These are phyloP conservation scores for Thomomys bottae DNA, from an alignment of 2,113 vertebrate genomes.

Conservation along the genomic window DNA sequence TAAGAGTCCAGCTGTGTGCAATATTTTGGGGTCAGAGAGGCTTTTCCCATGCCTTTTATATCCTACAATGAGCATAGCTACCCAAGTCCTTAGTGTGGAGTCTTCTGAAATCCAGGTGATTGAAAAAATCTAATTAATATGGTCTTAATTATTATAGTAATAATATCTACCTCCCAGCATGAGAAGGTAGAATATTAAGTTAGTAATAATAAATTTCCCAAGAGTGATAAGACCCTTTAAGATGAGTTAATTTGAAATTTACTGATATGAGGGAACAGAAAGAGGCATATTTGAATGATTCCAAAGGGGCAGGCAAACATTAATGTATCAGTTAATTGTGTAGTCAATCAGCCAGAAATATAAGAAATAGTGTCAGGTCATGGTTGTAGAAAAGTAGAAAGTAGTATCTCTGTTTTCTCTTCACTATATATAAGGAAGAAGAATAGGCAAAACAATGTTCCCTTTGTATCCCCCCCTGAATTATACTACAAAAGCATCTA, in stretches of 20 bases:
- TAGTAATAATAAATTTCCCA: constrained; percentile 77
- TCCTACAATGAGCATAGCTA: background rate
- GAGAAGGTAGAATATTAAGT: constrained; percentile 75
- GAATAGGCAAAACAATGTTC: background rate
- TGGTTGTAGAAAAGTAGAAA: constrained; percentile 10
- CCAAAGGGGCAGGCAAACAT: constrained; percentile 53
- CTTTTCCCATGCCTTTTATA: background rate
- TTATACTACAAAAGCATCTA: background rate
- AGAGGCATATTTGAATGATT: constrained; percentile 58
- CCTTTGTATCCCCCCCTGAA: background rate
- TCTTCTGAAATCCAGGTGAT: constrained; percentile 68
- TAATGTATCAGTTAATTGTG: constrained; percentile 43
- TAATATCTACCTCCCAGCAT: constrained; percentile 71
- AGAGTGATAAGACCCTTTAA: constrained; percentile 70
- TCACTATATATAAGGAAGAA: background rate
- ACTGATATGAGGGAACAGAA: constrained; percentile 68
- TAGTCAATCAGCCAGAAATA: constrained; percentile 32
- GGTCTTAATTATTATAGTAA: constrained; percentile 75
- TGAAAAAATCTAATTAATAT: constrained; percentile 77
- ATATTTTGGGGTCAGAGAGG: constrained; percentile 35
- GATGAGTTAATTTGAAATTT: constrained; percentile 76
- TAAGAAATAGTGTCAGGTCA: background rate
- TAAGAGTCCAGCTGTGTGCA: background rate
- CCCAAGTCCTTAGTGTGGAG: background rate
- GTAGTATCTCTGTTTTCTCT: background rate